These are phyloP conservation scores for Grapholita molesta DNA, from an alignment of 1,140 invertebrate genomes.

Conservation along the genomic window DNA sequence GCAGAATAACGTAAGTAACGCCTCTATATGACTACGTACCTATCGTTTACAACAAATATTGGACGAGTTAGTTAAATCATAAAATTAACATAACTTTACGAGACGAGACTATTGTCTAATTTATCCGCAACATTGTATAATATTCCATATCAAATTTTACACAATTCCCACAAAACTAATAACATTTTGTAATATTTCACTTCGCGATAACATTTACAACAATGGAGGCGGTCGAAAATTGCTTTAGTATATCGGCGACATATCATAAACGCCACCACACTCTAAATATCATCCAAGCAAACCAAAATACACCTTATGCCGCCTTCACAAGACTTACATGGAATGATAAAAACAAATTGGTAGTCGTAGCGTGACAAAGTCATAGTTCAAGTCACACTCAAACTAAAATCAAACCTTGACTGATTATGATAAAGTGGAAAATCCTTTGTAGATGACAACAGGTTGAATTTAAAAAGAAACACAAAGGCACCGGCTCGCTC, in stretches of 20 bases:
- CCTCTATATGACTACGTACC: no score
- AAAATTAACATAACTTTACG: no score
- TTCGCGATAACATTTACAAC: slow-evolving; percentile 15
- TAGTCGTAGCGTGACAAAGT: slow-evolving; percentile 1
- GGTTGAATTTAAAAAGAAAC: slow-evolving; percentile 12
- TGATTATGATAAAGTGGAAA: neutral
- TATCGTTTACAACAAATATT: no score
- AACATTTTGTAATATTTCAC: slow-evolving; percentile 11
- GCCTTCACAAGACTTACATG: neutral
- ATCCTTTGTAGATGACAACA: neutral
- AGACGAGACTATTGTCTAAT: neutral
- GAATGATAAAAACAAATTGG: neutral
- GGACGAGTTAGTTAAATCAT: no score
- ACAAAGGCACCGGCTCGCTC: slow-evolving; percentile 16
- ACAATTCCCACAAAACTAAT: slow-evolving; percentile 12
- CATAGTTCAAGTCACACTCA: neutral
- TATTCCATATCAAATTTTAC: neutral
- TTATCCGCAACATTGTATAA: neutral
- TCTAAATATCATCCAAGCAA: neutral
- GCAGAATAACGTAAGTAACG: no score
- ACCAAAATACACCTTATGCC: neutral
- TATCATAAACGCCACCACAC: neutral
- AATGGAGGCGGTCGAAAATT: slow-evolving; percentile 8
- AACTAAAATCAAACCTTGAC: neutral
- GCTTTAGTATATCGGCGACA: slow-evolving; percentile 11